Evolutionary conservation across 2,888 invertebrate genomes (phyloP).

Genomic region (Drosophila pseudotalamancana): DNA sequence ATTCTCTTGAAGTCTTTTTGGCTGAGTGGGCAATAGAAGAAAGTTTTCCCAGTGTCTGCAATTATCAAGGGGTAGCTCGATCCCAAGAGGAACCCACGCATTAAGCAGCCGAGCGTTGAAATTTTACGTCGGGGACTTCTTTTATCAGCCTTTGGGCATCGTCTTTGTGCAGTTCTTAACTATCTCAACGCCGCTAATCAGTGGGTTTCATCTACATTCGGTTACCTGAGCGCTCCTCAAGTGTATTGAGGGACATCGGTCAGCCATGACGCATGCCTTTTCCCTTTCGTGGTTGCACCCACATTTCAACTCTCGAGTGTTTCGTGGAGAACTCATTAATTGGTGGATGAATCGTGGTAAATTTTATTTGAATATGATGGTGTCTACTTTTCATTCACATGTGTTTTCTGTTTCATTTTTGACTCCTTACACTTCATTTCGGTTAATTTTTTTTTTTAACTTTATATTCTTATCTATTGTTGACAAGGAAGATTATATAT

Average conservation of each 20-base stretch:
- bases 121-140: slow-evolving; percentile 27
- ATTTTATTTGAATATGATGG: slow-evolving; percentile 29
- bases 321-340: slow-evolving; percentile 24
- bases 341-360: slow-evolving; percentile 2
- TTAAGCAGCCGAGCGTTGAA: slow-evolving; percentile 35
- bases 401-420: neutral
- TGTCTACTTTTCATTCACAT: slow-evolving; percentile 1
- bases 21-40: slow-evolving; percentile 9
- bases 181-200: slow-evolving; percentile 39
- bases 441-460: neutral
- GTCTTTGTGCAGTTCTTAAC: slow-evolving; percentile 34
- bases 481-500: too few relatives aligned
- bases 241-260: slow-evolving; percentile 32
- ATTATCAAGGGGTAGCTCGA: slow-evolving; percentile 19
- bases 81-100: slow-evolving; percentile 11
- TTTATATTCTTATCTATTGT: too few relatives aligned
- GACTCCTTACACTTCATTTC: too few relatives aligned
- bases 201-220: slow-evolving; percentile 27
- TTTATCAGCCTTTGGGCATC: slow-evolving; percentile 44
- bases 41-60: slow-evolving; percentile 23
- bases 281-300: slow-evolving; percentile 24
- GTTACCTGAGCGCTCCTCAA: slow-evolving; percentile 7
- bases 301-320: slow-evolving; percentile 29
- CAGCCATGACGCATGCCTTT: slow-evolving; percentile 57
- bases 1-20: slow-evolving; percentile 8